These are phyloP conservation scores for Hippocampus guttulatus DNA, from an alignment of 2,113 vertebrate species.

Conservation along the genomic window DNA sequence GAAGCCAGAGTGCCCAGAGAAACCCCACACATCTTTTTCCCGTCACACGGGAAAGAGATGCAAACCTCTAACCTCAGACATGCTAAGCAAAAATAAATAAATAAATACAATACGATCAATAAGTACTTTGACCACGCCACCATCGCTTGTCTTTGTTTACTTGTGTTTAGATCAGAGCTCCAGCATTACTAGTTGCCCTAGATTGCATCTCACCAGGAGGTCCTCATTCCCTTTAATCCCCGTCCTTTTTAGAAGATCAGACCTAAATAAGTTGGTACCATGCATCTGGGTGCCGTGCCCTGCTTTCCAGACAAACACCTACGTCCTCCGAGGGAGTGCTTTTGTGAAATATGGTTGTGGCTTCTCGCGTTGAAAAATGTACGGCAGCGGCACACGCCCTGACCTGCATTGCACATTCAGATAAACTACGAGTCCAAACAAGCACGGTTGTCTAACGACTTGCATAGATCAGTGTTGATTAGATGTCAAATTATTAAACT, in stretches of 20 bases:
- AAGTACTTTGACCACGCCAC: neutral
- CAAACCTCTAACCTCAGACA: too few relatives aligned
- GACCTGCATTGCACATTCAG: constrained; percentile 7
- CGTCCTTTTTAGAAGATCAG: constrained; percentile 3
- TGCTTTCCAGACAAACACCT: constrained; percentile 27
- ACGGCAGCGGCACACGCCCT: constrained; percentile 8
- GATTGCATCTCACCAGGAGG: constrained; percentile 10
- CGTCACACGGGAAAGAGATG: too few relatives aligned
- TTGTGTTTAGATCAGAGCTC: neutral
- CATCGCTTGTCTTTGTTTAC: neutral
- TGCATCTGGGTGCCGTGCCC: constrained; percentile 36
- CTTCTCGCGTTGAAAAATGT: constrained; percentile 5
- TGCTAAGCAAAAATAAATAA: neutral
- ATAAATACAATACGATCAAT: neutral
- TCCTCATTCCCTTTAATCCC: constrained; percentile 8
- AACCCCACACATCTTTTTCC: too few relatives aligned
- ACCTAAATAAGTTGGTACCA: constrained; percentile 13
- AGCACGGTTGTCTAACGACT: constrained; percentile 11
- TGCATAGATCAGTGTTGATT: constrained; percentile 26
- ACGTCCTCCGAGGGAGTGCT: constrained; percentile 1
- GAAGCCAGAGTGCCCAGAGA: too few relatives aligned
- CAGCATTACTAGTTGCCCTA: constrained; percentile 2
- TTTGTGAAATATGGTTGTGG: constrained; percentile 31
- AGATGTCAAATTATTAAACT: constrained; percentile 54
- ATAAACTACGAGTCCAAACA: neutral